Percentiles rank a stretch among this genome's conserved stretches.
These are phyloP conservation scores for Mastomys coucha DNA, from an alignment of 2,113 vertebrate species.

Conservation along the genomic window DNA sequence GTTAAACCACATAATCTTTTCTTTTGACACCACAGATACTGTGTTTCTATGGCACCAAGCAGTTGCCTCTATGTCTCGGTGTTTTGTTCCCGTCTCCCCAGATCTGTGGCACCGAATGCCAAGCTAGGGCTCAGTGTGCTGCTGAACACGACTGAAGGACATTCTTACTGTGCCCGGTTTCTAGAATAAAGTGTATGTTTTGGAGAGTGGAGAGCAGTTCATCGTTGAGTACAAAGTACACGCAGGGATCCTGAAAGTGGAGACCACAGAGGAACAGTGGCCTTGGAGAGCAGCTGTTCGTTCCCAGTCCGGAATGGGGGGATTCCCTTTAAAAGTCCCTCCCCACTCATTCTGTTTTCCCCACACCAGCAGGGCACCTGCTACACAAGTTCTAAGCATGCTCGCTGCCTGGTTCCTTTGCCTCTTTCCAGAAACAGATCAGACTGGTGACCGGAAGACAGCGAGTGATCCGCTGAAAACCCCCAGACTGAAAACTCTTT, in stretches of 20 bases:
- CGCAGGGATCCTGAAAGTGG: not conserved
- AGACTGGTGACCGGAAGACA: not conserved
- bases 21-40: not conserved
- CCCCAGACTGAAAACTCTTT: not conserved
- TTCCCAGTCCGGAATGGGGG: not conserved
- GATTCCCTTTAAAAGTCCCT: not conserved
- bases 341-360: not conserved
- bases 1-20: not conserved
- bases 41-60: not conserved
- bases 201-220: not conserved
- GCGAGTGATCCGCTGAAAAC: not conserved
- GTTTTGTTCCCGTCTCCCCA: not conserved
- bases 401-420: not conserved
- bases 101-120: not conserved
- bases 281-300: fast-evolving
- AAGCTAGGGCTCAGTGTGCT: not conserved
- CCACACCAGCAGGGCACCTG: not conserved
- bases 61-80: not conserved
- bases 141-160: not conserved
- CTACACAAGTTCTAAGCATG: not conserved
- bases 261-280: not conserved
- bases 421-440: not conserved
- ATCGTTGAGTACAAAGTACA: not conserved
- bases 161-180: not conserved
- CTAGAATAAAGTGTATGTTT: not conserved